Base-by-base conservation (phyloP, 2,113 vertebrate species). In the Reinhardtius hippoglossoides region DNA sequence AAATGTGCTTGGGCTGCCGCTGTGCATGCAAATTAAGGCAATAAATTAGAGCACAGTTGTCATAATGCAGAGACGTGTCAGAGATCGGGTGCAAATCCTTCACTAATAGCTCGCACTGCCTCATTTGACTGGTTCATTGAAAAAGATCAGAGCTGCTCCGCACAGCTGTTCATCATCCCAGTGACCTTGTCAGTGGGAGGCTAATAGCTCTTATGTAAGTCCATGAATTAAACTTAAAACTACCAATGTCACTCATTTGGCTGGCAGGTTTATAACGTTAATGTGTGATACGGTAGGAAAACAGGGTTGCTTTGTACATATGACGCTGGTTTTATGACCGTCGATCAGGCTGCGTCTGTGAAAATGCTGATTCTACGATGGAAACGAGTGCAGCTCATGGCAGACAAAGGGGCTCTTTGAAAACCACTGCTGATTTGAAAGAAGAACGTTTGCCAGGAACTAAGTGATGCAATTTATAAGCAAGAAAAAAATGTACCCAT, bases 281-380 rank as follows among this genome's bases (percentile, higher is more conserved):
- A 67, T 57, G 31, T 56, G 67, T 64, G 37, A 62, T 44, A 31
- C 60, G 81, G 48, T 55, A 13, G 21, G 20, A 69, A 77, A 81
- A 73, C 20, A 26, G 24, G n/a, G 50, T 59, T 42, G 67, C 26
- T 89, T 81, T 71, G 84, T 86, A 77, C 65, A 35, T 27, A 24
- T 18, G 42, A 46, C 44, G 37, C 66, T 70, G 20, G 13, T 81
- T 76, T 82, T 66, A 42, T 75, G 60, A 35, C n/a, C 67, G 81
- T 42, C 21, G 46, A 50, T 76, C 20, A 56, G 56, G 40, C 68
- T 64, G 65, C 76, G 55, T 82, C 72, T 65, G 78, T 77, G 55
- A 84, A 89, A 84, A 87, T 83, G 78, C 69, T 67, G 68, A 81
- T 82, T 63, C 74, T 64, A 74, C 44, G 61, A 37, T 16, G 16